Evolutionary conservation across 2,113 vertebrate species (phyloP).

Genomic region (Neotoma lepida): DNA sequence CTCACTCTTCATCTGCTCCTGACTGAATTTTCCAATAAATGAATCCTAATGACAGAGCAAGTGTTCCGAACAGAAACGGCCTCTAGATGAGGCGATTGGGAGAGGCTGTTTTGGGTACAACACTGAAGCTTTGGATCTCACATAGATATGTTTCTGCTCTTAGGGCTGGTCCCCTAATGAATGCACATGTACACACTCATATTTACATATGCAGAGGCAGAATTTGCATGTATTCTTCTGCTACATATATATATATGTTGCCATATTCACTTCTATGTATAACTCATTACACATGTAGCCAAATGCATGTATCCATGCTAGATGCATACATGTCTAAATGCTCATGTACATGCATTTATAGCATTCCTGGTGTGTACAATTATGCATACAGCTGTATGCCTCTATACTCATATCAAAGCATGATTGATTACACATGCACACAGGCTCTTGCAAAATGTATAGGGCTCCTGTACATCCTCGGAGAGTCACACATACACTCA

Average conservation of each 20-base stretch:
- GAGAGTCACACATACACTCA: background rate
- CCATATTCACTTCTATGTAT: background rate
- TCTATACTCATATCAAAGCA: background rate
- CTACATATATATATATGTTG: background rate
- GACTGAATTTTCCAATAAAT: slow-evolving; percentile 79
- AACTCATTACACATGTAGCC: background rate
- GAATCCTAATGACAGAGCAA: slow-evolving; percentile 71
- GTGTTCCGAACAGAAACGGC: slow-evolving; percentile 76
- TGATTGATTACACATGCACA: background rate
- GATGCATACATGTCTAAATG: background rate
- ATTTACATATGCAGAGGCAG: background rate
- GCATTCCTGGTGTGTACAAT: background rate
- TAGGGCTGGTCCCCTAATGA: background rate
- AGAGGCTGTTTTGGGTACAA: slow-evolving; percentile 64
- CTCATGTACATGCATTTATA: background rate
- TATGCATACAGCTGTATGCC: background rate
- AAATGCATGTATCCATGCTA: background rate
- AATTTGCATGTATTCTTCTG: background rate
- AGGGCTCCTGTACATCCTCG: background rate
- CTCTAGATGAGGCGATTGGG: slow-evolving; percentile 82
- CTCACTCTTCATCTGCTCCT: slow-evolving; percentile 74
- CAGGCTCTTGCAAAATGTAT: background rate
- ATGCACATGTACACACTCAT: background rate
- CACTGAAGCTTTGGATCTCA: background rate
- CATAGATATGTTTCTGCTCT: background rate